These are phyloP conservation scores for Amiota mariae DNA, from an alignment of 2,888 invertebrate genomes.

Conservation along the genomic window DNA sequence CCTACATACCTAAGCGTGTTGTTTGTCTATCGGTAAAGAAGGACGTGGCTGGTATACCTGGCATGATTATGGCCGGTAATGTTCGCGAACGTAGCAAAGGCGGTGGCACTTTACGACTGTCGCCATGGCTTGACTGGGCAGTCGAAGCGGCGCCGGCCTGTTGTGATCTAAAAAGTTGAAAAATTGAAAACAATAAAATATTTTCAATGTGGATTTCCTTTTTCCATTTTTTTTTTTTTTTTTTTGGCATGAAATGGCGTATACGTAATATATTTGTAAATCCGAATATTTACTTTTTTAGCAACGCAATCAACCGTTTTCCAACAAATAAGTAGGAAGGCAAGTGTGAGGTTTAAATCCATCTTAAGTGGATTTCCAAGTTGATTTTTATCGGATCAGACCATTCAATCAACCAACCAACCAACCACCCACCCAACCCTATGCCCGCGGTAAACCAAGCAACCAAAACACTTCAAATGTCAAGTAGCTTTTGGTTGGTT, in stretches of 20 bases:
- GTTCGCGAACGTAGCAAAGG: constrained; percentile 89
- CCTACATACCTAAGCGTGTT: constrained; percentile 74
- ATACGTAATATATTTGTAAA: constrained; percentile 30
- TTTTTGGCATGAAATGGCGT: constrained; percentile 37
- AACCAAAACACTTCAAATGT: constrained; percentile 8
- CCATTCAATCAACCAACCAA: neutral
- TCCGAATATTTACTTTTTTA: neutral
- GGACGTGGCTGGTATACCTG: constrained; percentile 85
- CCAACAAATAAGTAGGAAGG: too few species aligned
- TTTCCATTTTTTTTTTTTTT: constrained; percentile 34
- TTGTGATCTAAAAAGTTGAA: constrained; percentile 73
- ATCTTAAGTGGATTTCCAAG: constrained; percentile 5
- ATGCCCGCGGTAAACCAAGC: neutral
- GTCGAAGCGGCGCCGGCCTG: constrained; percentile 75
- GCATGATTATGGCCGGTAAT: constrained; percentile 89
- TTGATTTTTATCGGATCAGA: constrained; percentile 2
- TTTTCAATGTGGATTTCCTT: neutral
- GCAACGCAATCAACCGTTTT: neutral
- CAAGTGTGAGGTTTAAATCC: neutral
- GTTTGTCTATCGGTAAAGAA: constrained; percentile 78
- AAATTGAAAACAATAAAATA: constrained; percentile 6
- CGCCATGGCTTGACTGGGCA: constrained; percentile 63
- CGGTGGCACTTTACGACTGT: constrained; percentile 77
- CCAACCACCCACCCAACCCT: neutral
- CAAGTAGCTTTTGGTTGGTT: neutral